phyloP scores from a whole-genome alignment of 1,140 invertebrate species.

The Caenorhabditis tropicalis region DNA sequence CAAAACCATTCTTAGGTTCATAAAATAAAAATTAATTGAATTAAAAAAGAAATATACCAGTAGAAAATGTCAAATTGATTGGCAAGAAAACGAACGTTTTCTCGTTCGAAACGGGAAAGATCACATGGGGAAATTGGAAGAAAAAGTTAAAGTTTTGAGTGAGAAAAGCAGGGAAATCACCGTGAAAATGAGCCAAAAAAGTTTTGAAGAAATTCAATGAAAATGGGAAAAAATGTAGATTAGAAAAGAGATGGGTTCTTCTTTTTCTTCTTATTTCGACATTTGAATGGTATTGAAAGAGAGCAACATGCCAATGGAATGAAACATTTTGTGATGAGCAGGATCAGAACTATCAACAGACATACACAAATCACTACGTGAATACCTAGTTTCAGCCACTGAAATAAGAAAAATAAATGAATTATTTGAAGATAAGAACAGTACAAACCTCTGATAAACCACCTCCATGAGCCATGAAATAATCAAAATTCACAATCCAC shows the following conservation, averaged over 20 bases:
- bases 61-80: not conserved
- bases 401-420: not conserved
- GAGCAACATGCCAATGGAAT: slow-evolving; percentile 21
- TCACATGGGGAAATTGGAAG: not conserved
- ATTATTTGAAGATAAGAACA: not conserved
- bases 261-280: slow-evolving; percentile 24
- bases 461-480: slow-evolving; percentile 24
- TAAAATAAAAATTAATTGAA: not conserved
- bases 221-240: too few relatives aligned
- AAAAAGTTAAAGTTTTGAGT: not conserved
- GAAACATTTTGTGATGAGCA: slow-evolving; percentile 23
- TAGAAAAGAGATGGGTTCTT: slow-evolving; percentile 11
- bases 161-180: slow-evolving; percentile 22
- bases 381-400: slow-evolving; percentile 37
- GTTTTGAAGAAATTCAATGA: not conserved
- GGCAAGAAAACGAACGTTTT: slow-evolving; percentile 23
- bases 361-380: slow-evolving; percentile 6
- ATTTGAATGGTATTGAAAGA: slow-evolving; percentile 3
- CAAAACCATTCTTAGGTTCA: not conserved
- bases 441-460: not conserved
- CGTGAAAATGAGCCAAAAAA: slow-evolving; percentile 18
- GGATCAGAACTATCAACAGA: not conserved
- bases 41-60: not conserved
- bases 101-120: not conserved
- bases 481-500: slow-evolving; percentile 12